A percentile compares a stretch with the other conserved stretches of the same genome.
These are phyloP conservation scores for Tenrec ecaudatus DNA, from an alignment of 2,113 vertebrate species.

Conservation along the genomic window DNA sequence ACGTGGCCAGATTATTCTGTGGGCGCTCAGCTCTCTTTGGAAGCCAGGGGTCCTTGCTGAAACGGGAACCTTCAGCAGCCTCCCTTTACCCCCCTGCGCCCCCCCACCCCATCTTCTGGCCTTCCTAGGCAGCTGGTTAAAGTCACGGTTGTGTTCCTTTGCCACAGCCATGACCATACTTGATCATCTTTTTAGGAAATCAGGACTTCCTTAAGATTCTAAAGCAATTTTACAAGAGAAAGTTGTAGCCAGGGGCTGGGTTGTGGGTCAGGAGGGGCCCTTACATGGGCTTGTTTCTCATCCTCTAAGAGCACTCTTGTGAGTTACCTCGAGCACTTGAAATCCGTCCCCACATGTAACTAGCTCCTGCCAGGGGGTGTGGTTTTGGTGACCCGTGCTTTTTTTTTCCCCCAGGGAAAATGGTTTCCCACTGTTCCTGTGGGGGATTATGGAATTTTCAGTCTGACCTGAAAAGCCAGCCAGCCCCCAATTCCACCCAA, in stretches of 20 bases:
- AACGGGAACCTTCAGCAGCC: background rate
- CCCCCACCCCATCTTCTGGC: conserved; percentile 24
- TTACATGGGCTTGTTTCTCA: conserved; percentile 50
- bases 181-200: conserved; percentile 10
- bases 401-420: conserved; percentile 45
- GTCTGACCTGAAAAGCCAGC: conserved; percentile 42
- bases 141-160: conserved; percentile 33
- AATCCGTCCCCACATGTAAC: background rate
- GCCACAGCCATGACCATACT: conserved; percentile 25
- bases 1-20: conserved; percentile 31
- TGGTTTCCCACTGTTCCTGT: background rate
- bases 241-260: background rate
- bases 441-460: background rate
- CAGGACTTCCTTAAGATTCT: conserved; percentile 9
- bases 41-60: conserved; percentile 17
- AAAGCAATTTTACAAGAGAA: background rate
- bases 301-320: background rate
- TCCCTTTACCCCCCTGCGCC: background rate
- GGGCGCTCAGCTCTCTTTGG: conserved; percentile 32
- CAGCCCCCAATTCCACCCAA: conserved; percentile 24
- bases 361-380: conserved; percentile 23
- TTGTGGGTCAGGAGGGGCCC: background rate
- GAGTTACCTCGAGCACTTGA: conserved; percentile 16
- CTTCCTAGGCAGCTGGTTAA: conserved; percentile 67
- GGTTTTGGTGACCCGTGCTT: conserved; percentile 18